These are phyloP conservation scores for Acrobasis suavella DNA, from an alignment of 2,888 invertebrate genomes.

Conservation along the genomic window DNA sequence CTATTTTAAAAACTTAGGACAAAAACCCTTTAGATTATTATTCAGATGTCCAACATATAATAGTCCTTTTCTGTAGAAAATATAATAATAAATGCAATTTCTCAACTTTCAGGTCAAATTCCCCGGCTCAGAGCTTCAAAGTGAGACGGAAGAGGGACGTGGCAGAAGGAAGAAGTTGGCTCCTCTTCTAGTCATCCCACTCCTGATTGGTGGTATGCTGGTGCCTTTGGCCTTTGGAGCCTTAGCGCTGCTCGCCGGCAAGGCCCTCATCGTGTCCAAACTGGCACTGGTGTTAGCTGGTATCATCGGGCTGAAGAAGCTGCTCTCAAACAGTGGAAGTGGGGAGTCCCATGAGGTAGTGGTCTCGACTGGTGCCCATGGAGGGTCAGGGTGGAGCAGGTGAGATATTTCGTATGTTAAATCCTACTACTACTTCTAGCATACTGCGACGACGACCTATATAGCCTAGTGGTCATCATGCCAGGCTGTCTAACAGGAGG, in stretches of 20 bases:
- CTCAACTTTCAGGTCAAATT: constrained; percentile 85
- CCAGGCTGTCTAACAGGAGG: too few relatives aligned
- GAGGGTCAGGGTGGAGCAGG: constrained; percentile 88
- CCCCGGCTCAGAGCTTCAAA: constrained; percentile 68
- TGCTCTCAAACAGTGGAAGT: constrained; percentile 85
- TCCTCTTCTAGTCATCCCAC: constrained; percentile 88
- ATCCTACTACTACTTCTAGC: too few relatives aligned
- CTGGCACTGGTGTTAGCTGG: constrained; percentile 91
- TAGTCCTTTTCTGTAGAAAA: too few relatives aligned
- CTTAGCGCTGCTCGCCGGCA: constrained; percentile 90
- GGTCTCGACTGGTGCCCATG: constrained; percentile 85
- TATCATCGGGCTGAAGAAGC: constrained; percentile 92
- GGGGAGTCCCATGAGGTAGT: constrained; percentile 87
- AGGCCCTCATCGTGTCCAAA: constrained; percentile 92
- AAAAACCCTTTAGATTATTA: too few relatives aligned
- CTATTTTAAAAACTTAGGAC: too few relatives aligned
- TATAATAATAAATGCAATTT: too few relatives aligned
- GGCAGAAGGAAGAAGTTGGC: constrained; percentile 88
- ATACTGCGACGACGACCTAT: too few relatives aligned
- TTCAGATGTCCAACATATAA: too few relatives aligned
- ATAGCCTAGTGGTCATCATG: too few relatives aligned
- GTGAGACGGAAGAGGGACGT: constrained; percentile 80
- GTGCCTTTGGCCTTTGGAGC: constrained; percentile 92
- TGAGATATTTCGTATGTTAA: constrained; percentile 34
- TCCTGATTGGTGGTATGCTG: constrained; percentile 90